Percentiles rank a stretch among this genome's conserved stretches.
Conservation (phyloP, 1,140 invertebrate species). For the Holotrichia oblita region DNA sequence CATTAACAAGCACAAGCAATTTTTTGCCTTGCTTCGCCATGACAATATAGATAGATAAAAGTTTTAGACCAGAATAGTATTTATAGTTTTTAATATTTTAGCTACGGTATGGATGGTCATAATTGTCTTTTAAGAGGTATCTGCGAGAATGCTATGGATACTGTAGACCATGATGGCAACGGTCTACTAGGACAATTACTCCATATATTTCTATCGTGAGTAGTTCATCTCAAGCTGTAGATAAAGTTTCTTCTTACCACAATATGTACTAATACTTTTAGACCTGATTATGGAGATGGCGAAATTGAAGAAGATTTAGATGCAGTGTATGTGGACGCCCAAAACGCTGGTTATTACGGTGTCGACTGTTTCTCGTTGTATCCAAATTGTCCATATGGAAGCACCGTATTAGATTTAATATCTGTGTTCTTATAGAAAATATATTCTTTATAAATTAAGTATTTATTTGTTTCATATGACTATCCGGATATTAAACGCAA, state of each 20-base stretch:
- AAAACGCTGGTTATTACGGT: constrained; percentile 66
- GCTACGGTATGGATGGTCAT: constrained; percentile 69
- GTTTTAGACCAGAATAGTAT: no score
- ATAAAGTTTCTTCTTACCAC: no score
- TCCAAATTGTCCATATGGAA: constrained; percentile 62
- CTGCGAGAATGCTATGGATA: constrained; percentile 77
- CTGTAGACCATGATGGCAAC: constrained; percentile 66
- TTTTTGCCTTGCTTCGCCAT: no score
- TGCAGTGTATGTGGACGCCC: constrained; percentile 63
- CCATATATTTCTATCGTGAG: constrained; percentile 76
- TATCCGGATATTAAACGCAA: no score
- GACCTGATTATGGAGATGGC: constrained; percentile 53
- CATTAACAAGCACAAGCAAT: no score
- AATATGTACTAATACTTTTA: constrained; percentile 45
- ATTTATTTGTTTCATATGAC: no score
- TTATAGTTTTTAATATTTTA: constrained; percentile 58
- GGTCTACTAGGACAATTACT: constrained; percentile 72
- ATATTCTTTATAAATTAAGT: no score
- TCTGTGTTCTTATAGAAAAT: constrained; percentile 43
- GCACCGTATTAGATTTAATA: constrained; percentile 64
- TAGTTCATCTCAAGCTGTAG: constrained; percentile 38
- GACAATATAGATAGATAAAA: no score
- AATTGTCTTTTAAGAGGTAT: constrained; percentile 76
- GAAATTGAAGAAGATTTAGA: constrained; percentile 50
- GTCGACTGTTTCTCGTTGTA: constrained; percentile 65